Conservation (phyloP, 2,113 vertebrate species). For the Cyprinodon variegatus region DNA sequence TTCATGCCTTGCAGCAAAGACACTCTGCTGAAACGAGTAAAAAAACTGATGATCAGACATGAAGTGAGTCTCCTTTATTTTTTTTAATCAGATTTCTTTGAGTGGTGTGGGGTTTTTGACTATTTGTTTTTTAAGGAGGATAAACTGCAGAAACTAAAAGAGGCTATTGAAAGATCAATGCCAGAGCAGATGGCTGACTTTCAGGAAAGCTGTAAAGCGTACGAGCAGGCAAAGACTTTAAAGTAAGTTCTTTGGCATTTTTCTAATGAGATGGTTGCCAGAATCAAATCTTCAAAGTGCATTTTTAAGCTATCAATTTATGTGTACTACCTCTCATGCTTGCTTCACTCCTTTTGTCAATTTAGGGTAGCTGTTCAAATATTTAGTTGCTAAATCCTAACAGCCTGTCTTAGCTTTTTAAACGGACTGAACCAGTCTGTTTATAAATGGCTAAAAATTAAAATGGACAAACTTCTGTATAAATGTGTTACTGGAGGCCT, state of each 20-base stretch:
- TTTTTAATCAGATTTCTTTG: not conserved
- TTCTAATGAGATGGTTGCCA: not conserved
- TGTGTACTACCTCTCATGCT: too few relatives aligned
- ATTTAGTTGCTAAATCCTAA: not conserved
- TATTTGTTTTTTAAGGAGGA: constrained; percentile 76
- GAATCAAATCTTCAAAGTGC: not conserved
- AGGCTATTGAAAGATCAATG: constrained; percentile 88
- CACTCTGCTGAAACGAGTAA: constrained; percentile 87
- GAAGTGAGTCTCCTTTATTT: constrained; percentile 69
- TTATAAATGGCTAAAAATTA: not conserved
- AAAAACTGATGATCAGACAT: constrained; percentile 85
- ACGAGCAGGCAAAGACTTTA: constrained; percentile 85
- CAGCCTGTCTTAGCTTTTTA: not conserved
- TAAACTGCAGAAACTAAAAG: constrained; percentile 87
- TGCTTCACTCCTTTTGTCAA: not conserved
- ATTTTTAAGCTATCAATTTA: not conserved
- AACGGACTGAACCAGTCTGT: not conserved
- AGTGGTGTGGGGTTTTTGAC: accelerated
- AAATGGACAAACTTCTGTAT: not conserved
- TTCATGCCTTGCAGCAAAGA: constrained; percentile 94
- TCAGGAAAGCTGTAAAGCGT: constrained; percentile 85
- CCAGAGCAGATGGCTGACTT: constrained; percentile 90
- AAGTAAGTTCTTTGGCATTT: constrained; percentile 79
- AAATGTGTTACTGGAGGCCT: not conserved
- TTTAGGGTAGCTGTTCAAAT: too few relatives aligned